Base-by-base conservation (phyloP, 2,888 invertebrate genomes). In the Aquatica leii region DNA sequence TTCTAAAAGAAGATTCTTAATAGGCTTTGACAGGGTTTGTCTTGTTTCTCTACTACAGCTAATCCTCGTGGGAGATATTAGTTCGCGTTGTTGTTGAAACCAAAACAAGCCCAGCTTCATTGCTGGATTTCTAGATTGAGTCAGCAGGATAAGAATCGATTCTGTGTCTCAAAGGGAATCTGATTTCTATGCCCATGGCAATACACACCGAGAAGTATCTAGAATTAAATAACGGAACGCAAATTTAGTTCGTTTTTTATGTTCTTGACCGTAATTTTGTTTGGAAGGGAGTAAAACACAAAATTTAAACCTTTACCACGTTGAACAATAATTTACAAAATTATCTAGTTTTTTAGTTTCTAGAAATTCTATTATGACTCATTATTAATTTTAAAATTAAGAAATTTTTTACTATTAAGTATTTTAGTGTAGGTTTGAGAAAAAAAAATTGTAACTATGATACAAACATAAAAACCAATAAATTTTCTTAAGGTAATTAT, bases 21-120 rank as follows among this genome's bases (percentile, higher is more conserved):
- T 73, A 71, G 69, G 70, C 71, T 68, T 71, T 71, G 71, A 70
- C 69, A 70, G 68, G 62, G 66, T 65, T 66, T 62, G 59, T 68
- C 61, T 57, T 54, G 66, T 52, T 59, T 66, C 59, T 66, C 49
- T 61, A 63, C 66, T 66, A 67, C 67, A 62, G 65, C 68, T 72
- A 74, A 74, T 73, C 71, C 75, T 69, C 76, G 61, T 67, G 71
- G 74, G 75, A 72, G 70, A 73, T 74, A 75, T 74, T 75, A 75
- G 72, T 66, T 68, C 71, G 73, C 69, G 73, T 70, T 73, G 73
- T 72, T 73, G 71, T 69, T 61, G 71, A 72, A 71, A 72, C 73
- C 73, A 70, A 70, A 71, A 71, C 72, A 73, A 71, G 69, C 67
- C 65, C 68, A 67, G 63, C 67, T 69, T 70, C 69, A 70, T 70